phyloP scores from a whole-genome alignment of 2,888 invertebrate species.

The Limnephilus lunatus region DNA sequence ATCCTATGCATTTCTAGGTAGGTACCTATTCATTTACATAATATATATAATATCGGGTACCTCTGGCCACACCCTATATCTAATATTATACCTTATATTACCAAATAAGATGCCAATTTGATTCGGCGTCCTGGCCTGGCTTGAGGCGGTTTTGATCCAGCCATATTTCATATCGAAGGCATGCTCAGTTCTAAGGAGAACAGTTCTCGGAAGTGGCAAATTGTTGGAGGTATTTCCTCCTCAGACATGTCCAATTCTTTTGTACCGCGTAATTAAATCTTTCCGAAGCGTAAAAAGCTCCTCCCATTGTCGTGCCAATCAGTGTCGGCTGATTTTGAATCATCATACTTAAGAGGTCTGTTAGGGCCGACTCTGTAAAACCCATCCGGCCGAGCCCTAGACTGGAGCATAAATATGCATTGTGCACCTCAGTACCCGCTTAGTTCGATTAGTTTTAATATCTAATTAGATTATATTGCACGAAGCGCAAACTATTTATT shows the following conservation, averaged over 20 bases:
- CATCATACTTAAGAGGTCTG: neutral
- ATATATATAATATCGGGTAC: no score
- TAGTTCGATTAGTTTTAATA: neutral
- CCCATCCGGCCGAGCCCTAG: neutral
- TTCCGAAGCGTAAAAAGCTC: constrained; percentile 30
- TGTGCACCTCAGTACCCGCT: neutral
- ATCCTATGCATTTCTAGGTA: no score
- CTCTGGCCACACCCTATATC: no score
- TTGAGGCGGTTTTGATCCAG: neutral
- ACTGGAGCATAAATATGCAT: no score
- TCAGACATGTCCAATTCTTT: constrained; percentile 39
- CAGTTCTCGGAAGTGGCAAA: constrained; percentile 1
- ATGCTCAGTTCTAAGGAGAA: constrained; percentile 4
- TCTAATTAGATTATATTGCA: no score
- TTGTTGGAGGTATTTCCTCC: constrained; percentile 30
- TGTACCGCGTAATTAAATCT: constrained; percentile 46
- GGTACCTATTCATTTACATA: no score
- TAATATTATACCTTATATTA: neutral
- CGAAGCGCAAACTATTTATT: no score
- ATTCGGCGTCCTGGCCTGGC: neutral
- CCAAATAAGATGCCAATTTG: neutral
- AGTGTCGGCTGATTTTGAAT: neutral
- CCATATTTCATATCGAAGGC: neutral
- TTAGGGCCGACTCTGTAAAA: neutral
- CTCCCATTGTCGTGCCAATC: constrained; percentile 18